These are phyloP conservation scores for Cephonodes hylas DNA, from an alignment of 2,888 invertebrate species.

Conservation along the genomic window DNA sequence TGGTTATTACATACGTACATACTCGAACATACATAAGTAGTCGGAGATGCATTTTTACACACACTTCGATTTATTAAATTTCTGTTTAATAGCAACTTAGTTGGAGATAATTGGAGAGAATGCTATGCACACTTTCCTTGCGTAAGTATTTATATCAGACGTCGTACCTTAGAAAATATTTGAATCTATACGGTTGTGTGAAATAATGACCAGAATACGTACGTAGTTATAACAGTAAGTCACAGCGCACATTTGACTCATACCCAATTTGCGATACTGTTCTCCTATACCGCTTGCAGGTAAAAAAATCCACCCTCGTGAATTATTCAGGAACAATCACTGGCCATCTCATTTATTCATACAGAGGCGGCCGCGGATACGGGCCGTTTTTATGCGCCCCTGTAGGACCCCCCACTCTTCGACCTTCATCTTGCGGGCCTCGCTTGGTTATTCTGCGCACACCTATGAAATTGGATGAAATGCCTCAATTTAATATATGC, in stretches of 20 bases:
- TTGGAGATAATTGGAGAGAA: too few species aligned
- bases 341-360: constrained; percentile 73
- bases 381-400: neutral
- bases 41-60: too few species aligned
- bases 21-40: too few species aligned
- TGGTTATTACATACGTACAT: too few species aligned
- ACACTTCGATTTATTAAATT: neutral
- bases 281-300: constrained; percentile 7
- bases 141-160: too few species aligned
- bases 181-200: too few species aligned
- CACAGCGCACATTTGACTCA: too few species aligned
- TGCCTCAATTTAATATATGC: neutral
- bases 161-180: too few species aligned
- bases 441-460: neutral
- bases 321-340: constrained; percentile 76
- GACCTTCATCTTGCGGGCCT: neutral
- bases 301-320: constrained; percentile 45
- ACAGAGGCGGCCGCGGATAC: constrained; percentile 35
- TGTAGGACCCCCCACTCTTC: neutral
- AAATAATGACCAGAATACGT: too few species aligned
- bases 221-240: too few species aligned
- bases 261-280: neutral
- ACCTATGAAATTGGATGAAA: neutral
- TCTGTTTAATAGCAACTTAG: too few species aligned
- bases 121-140: too few species aligned